Conservation (phyloP, 2,888 invertebrate genomes). For the Hololepta plana region DNA sequence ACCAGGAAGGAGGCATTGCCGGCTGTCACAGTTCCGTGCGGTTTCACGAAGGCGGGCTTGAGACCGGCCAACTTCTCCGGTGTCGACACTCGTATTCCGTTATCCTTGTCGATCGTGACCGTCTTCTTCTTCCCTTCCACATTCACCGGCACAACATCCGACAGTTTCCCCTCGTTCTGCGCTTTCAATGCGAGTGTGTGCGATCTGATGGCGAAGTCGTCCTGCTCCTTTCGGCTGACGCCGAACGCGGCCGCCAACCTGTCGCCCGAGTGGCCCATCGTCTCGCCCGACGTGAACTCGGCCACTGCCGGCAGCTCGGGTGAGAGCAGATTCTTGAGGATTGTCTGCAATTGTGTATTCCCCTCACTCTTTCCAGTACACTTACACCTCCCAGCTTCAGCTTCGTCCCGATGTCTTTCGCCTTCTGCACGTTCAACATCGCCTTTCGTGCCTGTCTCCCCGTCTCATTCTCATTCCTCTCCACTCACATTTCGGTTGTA, state of each 20-base stretch:
- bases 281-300: conserved; percentile 89
- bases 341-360: too few relatives aligned
- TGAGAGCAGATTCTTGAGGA: too few relatives aligned
- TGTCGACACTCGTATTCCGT: conserved; percentile 84
- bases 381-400: too few relatives aligned
- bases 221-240: conserved; percentile 54
- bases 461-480: too few relatives aligned
- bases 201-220: conserved; percentile 75
- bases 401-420: too few relatives aligned
- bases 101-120: conserved; percentile 62
- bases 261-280: conserved; percentile 93
- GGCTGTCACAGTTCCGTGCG: conserved; percentile 96
- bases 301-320: conserved; percentile 45
- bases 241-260: conserved; percentile 78
- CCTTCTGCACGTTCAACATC: too few relatives aligned
- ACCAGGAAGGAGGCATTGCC: conserved; percentile 90
- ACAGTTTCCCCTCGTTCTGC: conserved; percentile 58
- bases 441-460: too few relatives aligned
- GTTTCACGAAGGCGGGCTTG: conserved; percentile 92
- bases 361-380: too few relatives aligned
- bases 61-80: conserved; percentile 75
- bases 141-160: too few relatives aligned
- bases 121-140: conserved; percentile 47
- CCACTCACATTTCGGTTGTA: too few relatives aligned
- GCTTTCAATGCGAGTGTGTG: conserved; percentile 71